Conservation (phyloP, 2,888 invertebrate species). For the Sicus ferrugineus region DNA sequence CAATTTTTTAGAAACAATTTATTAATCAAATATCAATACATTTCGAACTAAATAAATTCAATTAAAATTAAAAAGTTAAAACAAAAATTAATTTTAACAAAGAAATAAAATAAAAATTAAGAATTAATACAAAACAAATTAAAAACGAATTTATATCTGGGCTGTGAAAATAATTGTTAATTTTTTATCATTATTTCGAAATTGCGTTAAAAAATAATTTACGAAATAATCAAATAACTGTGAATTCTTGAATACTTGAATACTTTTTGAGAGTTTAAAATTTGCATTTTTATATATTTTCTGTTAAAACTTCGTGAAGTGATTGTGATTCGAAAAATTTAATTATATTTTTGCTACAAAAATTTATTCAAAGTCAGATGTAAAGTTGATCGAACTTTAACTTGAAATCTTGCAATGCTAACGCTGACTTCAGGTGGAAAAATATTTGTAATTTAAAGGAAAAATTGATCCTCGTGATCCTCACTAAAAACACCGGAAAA, state of each 20-base stretch:
- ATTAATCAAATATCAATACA: not conserved
- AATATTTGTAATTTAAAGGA: not conserved
- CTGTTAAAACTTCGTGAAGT: too few species aligned
- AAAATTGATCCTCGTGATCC: not conserved
- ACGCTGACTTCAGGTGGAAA: too few species aligned
- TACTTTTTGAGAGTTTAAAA: too few species aligned
- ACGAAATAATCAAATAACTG: constrained; percentile 8
- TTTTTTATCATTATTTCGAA: too few species aligned
- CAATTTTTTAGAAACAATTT: not conserved
- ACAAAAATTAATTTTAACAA: not conserved
- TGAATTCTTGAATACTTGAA: too few species aligned
- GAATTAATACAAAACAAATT: constrained; percentile 18
- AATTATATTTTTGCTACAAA: too few species aligned
- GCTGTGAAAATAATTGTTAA: constrained; percentile 31
- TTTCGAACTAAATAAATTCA: too few species aligned
- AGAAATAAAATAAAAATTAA: not conserved
- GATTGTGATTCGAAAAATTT: too few species aligned
- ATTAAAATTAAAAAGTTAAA: not conserved
- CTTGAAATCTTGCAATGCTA: too few species aligned
- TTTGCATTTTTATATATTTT: too few species aligned
- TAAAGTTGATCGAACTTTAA: too few species aligned
- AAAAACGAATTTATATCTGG: not conserved
- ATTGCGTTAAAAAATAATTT: constrained; percentile 1
- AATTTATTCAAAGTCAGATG: not conserved
- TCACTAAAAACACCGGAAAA: not conserved